These are phyloP conservation scores for Myripristis jacobus DNA, from an alignment of 2,797 vertebrate species.

Conservation along the genomic window DNA sequence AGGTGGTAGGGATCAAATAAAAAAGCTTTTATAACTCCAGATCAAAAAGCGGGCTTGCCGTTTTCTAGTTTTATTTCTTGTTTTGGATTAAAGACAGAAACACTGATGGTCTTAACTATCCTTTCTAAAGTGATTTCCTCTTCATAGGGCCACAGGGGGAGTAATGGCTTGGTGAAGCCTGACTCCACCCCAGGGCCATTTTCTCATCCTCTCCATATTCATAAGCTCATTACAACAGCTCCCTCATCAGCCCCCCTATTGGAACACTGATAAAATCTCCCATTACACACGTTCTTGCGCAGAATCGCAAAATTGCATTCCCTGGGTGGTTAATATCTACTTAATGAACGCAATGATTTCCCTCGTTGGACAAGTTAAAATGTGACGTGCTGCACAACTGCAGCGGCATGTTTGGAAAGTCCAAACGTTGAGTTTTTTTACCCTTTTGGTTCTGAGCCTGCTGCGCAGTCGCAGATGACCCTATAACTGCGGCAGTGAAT, in stretches of 20 bases:
- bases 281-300: conserved; percentile 34
- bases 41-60: neutral
- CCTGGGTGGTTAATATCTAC: conserved; percentile 58
- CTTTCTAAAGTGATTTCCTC: neutral
- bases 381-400: conserved; percentile 12
- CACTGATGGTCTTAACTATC: neutral
- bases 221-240: conserved; percentile 27
- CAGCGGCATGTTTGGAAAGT: neutral
- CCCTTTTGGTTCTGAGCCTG: neutral
- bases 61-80: neutral
- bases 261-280: conserved; percentile 46
- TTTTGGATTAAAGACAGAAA: neutral
- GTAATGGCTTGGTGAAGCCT: conserved; percentile 12
- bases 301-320: conserved; percentile 39
- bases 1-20: too few species aligned
- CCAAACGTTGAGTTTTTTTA: neutral
- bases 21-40: neutral
- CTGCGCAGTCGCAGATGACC: conserved; percentile 11
- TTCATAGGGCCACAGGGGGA: neutral
- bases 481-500: conserved; percentile 12
- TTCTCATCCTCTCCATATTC: conserved; percentile 39
- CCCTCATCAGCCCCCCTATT: neutral
- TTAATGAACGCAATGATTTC: conserved; percentile 58
- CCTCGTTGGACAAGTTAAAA: conserved; percentile 23
- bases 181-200: conserved; percentile 8